phyloP scores from a whole-genome alignment of 2,888 invertebrate genomes.

The Heterodera filipjevi region DNA sequence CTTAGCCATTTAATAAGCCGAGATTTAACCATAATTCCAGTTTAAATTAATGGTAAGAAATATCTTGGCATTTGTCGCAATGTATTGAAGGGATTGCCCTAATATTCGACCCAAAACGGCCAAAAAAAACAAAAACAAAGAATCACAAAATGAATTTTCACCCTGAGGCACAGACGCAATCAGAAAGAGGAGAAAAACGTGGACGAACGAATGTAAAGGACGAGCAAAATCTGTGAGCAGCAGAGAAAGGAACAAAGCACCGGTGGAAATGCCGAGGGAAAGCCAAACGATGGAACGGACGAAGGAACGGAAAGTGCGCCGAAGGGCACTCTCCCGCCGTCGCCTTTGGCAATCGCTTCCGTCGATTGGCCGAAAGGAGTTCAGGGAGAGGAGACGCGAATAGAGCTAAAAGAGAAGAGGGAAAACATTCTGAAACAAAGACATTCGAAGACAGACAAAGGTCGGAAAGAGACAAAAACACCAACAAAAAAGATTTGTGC shows the following conservation, averaged over 20 bases:
- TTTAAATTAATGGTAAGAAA: no score
- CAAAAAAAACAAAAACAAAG: background rate
- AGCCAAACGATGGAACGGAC: constrained; percentile 16
- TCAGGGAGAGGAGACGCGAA: constrained; percentile 12
- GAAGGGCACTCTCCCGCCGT: constrained; percentile 32
- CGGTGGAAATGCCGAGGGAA: constrained; percentile 50
- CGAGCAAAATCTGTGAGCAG: constrained; percentile 44
- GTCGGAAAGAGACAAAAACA: no score
- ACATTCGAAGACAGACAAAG: no score
- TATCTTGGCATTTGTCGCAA: no score
- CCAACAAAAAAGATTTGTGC: background rate
- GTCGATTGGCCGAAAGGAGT: constrained; percentile 48
- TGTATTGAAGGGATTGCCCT: no score
- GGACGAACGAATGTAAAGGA: constrained; percentile 51
- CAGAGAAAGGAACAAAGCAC: constrained; percentile 49
- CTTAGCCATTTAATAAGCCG: no score
- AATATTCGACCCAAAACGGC: no score
- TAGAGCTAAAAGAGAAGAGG: constrained; percentile 77
- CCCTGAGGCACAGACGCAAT: constrained; percentile 56
- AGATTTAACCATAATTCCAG: no score
- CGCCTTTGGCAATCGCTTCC: constrained; percentile 47
- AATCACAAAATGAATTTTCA: no score
- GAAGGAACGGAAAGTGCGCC: background rate
- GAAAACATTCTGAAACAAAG: no score
- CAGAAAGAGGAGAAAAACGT: constrained; percentile 44